Evolutionary conservation across 2,888 invertebrate genomes (phyloP), one percentile per base, ranked within the genome.

Genomic region (Melipona beecheii): DNA sequence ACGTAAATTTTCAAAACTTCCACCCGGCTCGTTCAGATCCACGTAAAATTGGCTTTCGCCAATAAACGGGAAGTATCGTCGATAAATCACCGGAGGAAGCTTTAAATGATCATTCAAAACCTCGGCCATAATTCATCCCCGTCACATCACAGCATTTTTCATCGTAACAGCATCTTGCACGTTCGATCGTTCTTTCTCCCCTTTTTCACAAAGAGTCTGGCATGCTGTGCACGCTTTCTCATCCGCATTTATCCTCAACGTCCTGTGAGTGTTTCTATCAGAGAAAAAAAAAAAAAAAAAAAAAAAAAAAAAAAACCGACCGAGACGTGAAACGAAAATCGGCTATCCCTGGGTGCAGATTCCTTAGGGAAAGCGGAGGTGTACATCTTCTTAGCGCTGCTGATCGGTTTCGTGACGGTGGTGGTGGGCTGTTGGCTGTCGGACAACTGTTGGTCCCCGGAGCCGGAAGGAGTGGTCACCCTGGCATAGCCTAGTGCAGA

Each of bases 371-470:
- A 97, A 95, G 97, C 97, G 66, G 97, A 97, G 94, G 96, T 97
- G 90, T 97, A 97, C 95, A 97, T 97, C 95, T 96, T 97, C 94
- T 94, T 97, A 91, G 97, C 97, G 60, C 95, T 97, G 87, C 95
- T 97, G 91, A 97, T 97, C 93, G 97, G 97, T 71, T 95, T 97
- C 92, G 96, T 97, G 91, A 97, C 97, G 21, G 97, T 97, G 81
- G 96, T 97, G 90, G 96, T 97, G 90, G 97, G 97, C 90, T 97
- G 97, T 95, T 97, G 97, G 97, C 95, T 97, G 80, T 97, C 97
- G 58, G 97, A 97, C 96, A 97, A 97, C 95, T 97, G 97, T 94
- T 97, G 97, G 97, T 97, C 97, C 77, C 97, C 97, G 88, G 97
- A 97, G 93, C 97, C 97, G 80, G 95, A 95, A 72, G 96, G 96